Percentiles rank a stretch among this genome's conserved stretches.
phyloP scores from a whole-genome alignment of 92 coral and sea anemone species.

The Porites cylindrica region DNA sequence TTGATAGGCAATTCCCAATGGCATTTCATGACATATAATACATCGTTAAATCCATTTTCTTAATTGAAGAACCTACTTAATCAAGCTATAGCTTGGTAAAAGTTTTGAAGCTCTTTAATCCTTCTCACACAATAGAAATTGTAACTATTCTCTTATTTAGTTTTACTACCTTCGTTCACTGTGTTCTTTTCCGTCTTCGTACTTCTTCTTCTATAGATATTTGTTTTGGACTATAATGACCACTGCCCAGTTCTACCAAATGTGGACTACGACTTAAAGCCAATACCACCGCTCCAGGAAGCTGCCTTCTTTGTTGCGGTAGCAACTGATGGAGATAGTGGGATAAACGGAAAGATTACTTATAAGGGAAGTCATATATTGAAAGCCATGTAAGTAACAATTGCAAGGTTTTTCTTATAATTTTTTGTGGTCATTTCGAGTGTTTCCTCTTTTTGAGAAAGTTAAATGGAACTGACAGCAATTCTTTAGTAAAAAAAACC shows the following conservation, averaged over 20 bases:
- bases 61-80: too few species aligned
- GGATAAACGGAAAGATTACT: slow-evolving; percentile 68
- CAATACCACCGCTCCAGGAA: slow-evolving; percentile 87
- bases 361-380: slow-evolving; percentile 74
- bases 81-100: too few species aligned
- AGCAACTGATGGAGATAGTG: slow-evolving; percentile 95
- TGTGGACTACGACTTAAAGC: slow-evolving; percentile 76
- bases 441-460: background rate
- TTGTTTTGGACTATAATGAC: slow-evolving; percentile 90
- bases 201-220: slow-evolving; percentile 52
- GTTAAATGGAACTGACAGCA: too few species aligned
- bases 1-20: too few species aligned
- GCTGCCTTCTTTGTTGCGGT: slow-evolving; percentile 82
- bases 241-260: slow-evolving; percentile 89
- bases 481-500: too few species aligned
- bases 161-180: background rate
- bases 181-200: too few species aligned
- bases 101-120: too few species aligned
- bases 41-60: too few species aligned
- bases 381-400: slow-evolving; percentile 62
- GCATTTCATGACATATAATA: too few species aligned
- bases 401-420: background rate
- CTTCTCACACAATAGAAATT: background rate
- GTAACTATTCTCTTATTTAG: background rate
- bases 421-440: background rate